Evolutionary conservation across 2,113 vertebrate genomes (phyloP).

Genomic region (Lagenorhynchus albirostris): DNA sequence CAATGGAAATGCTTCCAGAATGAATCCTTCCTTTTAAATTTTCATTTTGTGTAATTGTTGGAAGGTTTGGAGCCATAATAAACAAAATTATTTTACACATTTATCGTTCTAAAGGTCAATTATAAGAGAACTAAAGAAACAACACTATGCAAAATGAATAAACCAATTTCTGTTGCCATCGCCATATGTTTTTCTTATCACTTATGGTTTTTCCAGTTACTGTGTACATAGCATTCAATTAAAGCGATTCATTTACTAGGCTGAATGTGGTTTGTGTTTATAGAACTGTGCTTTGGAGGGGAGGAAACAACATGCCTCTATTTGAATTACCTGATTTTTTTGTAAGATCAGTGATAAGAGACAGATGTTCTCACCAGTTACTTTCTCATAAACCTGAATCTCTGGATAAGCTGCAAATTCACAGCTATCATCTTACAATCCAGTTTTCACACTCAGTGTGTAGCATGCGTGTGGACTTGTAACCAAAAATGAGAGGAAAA

Average conservation of each 20-base stretch:
- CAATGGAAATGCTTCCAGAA: slow-evolving; percentile 95
- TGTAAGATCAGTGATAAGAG: slow-evolving; percentile 82
- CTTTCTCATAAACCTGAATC: slow-evolving; percentile 83
- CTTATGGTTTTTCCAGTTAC: slow-evolving; percentile 86
- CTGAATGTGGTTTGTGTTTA: slow-evolving; percentile 84
- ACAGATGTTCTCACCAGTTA: slow-evolving; percentile 88
- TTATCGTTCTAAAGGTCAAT: slow-evolving; percentile 96
- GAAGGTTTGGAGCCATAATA: slow-evolving; percentile 95
- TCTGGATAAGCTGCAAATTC: slow-evolving; percentile 70
- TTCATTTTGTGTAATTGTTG: slow-evolving; percentile 97
- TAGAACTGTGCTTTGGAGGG: slow-evolving; percentile 80
- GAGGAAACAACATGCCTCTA: slow-evolving; percentile 84
- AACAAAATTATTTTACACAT: slow-evolving; percentile 95
- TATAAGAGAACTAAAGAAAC: slow-evolving; percentile 90
- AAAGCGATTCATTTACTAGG: slow-evolving; percentile 92
- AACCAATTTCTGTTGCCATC: slow-evolving; percentile 88
- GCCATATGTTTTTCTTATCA: slow-evolving; percentile 91
- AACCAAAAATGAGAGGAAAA: not conserved
- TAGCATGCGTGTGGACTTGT: not conserved
- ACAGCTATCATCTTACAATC: slow-evolving; percentile 12
- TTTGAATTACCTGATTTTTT: slow-evolving; percentile 93
- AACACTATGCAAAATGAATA: slow-evolving; percentile 81
- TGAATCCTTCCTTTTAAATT: slow-evolving; percentile 92
- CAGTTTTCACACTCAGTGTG: not conserved
- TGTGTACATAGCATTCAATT: slow-evolving; percentile 95